Evolutionary conservation across 2,888 invertebrate species (phyloP), one percentile per base, ranked within the genome.

Genomic region (Acanthoscelides obtectus): DNA sequence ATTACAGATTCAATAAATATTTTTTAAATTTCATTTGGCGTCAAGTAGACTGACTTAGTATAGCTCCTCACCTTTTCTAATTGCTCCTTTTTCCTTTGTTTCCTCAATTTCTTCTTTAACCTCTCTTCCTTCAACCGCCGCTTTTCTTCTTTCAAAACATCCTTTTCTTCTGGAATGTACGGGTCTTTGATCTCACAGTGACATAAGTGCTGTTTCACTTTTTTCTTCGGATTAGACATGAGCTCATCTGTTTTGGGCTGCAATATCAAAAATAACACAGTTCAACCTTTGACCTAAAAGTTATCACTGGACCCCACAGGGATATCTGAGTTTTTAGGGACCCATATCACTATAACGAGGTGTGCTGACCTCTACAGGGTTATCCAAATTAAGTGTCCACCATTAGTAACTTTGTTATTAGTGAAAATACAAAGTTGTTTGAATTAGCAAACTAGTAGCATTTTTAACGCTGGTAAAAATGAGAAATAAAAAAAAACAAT

Each of bases 81-180:
- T 82, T 94, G 93, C 0, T 93, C 93, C 86, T 93, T 93, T n/a
- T 93, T 93, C 76, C 90, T 90, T 69, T 94, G 90, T 83, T 93
- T 95, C 71, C 93, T 89, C 79, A 94, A 88, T 81, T 94, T 94
- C 84, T 92, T 94, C 70, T 90, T 89, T 74, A 94, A 87, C 74
- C 93, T 88, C 80, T 94, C 94, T 80, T 94, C 94, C 81, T 94
- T 94, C 45, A 93, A 83, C 81, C 91, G 90, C 74, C 92, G 88
- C 72, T 93, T n/a, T 76, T 92, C 92, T 81, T 92, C 93, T 91
- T 92, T 72, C 70, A 73, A 68, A 70, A 72, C 21, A 25, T 74
- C 69, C 21, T 70, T 22, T 69, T 75, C 74, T 22, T 75, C 72
- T 0, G 73, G 19, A 22, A 74, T 22, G 19, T 73, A 69, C 0